Conservation (phyloP, 2,888 invertebrate species). For the Blera fallax region DNA sequence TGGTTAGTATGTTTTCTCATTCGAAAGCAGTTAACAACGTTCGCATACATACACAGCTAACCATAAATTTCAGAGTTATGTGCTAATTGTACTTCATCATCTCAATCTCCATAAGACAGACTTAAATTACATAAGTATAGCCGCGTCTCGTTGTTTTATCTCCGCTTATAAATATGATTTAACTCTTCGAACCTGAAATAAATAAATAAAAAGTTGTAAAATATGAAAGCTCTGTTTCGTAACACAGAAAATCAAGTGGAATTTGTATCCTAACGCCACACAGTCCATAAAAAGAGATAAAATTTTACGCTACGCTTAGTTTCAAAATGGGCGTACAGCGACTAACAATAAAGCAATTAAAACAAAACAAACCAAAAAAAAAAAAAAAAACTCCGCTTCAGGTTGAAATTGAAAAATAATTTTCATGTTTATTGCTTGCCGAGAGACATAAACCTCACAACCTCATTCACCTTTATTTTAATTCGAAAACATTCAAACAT, state of each 20-base stretch:
- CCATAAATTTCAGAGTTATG: background rate
- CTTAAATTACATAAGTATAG: background rate
- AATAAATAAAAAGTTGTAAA: background rate
- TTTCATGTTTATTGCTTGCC: constrained; percentile 20
- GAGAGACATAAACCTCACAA: constrained; percentile 14
- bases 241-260: constrained; percentile 10
- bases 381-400: background rate
- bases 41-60: background rate
- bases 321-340: constrained; percentile 15
- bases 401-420: constrained; percentile 22
- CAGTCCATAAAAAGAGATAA: constrained; percentile 18
- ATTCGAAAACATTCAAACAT: background rate
- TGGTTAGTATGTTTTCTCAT: background rate
- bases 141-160: background rate
- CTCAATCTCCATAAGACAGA: background rate
- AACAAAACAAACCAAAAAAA: too few species aligned
- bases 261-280: constrained; percentile 3
- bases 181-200: background rate
- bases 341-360: constrained; percentile 28
- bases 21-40: background rate
- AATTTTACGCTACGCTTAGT: constrained; percentile 36
- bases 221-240: background rate
- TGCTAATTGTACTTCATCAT: background rate
- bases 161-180: too few species aligned
- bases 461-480: constrained; percentile 6